These are phyloP conservation scores for Cryptoblepharus egeriae DNA, from an alignment of 2,797 vertebrate species.

Conservation along the genomic window DNA sequence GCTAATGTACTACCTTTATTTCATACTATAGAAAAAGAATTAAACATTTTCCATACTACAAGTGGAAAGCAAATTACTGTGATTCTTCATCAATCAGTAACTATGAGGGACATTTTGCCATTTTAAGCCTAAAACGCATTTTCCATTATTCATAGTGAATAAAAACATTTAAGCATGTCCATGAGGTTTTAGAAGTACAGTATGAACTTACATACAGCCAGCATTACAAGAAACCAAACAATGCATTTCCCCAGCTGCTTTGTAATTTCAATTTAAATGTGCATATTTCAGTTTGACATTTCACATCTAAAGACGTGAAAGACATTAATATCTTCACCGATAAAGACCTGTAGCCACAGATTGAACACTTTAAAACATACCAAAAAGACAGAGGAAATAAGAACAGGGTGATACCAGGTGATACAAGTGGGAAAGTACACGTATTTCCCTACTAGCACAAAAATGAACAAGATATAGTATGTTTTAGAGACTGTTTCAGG, in stretches of 20 bases:
- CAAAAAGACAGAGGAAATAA: not conserved
- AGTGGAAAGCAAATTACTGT: slow-evolving; percentile 14
- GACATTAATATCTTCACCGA: slow-evolving; percentile 2
- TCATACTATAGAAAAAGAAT: not conserved
- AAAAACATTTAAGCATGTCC: slow-evolving; percentile 69
- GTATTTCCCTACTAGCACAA: slow-evolving; percentile 5
- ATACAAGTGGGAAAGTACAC: not conserved
- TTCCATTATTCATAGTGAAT: slow-evolving; percentile 64
- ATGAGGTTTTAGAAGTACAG: slow-evolving; percentile 59
- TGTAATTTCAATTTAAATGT: slow-evolving; percentile 38
- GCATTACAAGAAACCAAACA: slow-evolving; percentile 44
- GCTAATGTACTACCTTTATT: not conserved
- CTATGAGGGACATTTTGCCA: not conserved
- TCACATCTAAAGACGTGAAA: slow-evolving; percentile 3
- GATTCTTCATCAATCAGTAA: slow-evolving; percentile 1
- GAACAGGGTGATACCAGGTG: slow-evolving; percentile 20
- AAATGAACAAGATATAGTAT: not conserved
- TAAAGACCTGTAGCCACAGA: not conserved
- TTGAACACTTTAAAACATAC: not conserved
- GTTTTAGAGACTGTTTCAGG: slow-evolving; percentile 21
- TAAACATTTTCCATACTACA: accelerated
- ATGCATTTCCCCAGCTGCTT: slow-evolving; percentile 53
- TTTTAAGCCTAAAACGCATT: slow-evolving; percentile 72
- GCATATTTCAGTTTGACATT: not conserved
- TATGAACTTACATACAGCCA: slow-evolving; percentile 53